Conservation (phyloP, 2,888 invertebrate species). For the Lochmaea capreae region DNA sequence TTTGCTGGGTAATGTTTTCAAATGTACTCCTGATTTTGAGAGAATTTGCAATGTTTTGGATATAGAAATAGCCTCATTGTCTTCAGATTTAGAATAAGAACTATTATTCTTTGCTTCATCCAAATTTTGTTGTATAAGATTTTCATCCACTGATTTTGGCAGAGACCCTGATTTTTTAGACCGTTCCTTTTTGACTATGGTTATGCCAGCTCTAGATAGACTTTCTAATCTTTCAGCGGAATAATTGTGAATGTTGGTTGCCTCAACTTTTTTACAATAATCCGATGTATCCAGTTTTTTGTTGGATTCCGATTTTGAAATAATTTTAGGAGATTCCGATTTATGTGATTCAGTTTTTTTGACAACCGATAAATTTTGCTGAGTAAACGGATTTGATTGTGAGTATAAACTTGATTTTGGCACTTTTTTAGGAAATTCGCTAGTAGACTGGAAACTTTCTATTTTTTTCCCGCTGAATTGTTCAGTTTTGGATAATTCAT, state of each 20-base stretch:
- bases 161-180: background rate
- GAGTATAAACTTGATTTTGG: background rate
- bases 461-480: background rate
- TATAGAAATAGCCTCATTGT: too few species aligned
- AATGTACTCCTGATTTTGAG: slow-evolving; percentile 9
- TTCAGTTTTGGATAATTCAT: background rate
- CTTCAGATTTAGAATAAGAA: too few species aligned
- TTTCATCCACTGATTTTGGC: background rate
- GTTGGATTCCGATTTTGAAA: slow-evolving; percentile 3
- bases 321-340: background rate
- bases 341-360: background rate
- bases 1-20: background rate
- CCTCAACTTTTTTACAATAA: background rate
- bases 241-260: background rate
- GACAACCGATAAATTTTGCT: background rate
- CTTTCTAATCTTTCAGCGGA: slow-evolving; percentile 15
- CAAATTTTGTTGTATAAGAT: background rate
- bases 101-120: too few species aligned
- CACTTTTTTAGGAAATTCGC: background rate
- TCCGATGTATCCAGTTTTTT: slow-evolving; percentile 1
- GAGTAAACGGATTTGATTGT: background rate
- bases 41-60: background rate
- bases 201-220: slow-evolving; percentile 16
- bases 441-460: background rate
- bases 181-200: slow-evolving; percentile 7